Evolutionary conservation across 2,888 invertebrate species (phyloP), one percentile per base, ranked within the genome.

Genomic region (Ethmia dodecea): DNA sequence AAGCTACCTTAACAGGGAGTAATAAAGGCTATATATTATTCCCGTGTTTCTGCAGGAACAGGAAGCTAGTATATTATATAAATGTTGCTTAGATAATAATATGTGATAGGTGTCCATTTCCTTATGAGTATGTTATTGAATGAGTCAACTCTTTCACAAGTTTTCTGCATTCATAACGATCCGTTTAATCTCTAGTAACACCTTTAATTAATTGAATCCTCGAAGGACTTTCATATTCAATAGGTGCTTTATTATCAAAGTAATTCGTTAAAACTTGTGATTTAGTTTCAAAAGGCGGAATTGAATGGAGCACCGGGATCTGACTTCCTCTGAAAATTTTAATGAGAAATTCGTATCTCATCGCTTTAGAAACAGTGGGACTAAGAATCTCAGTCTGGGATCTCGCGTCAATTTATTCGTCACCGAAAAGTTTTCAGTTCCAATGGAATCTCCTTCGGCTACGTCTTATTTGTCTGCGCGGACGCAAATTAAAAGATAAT

Each of bases 331-430:
- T 61, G 63, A 60, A 79, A 72, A 80, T 79, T 81, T 81, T 78
- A 80, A 83, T 81, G 78, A 83, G 78, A 78, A 79, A 64, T 79
- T 79, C 77, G 77, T 74, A 76, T 77, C 76, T 75, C 65, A 67
- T 66, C 63, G 72, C 70, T 73, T 73, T 69, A 60, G 66, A 67
- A 71, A 71, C 69, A 66, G 66, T 55, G 50, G 57, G n/a, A n/a
- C n/a, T n/a, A 52, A 58, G 64, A 66, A 62, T 63, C 59, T 50
- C 58, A n/a, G n/a, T n/a, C n/a, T n/a, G 58, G 66, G 61, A 71
- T 72, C 66, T 68, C 51, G 60, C 65, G 65, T 66, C 70, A 73
- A 73, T 78, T 72, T 70, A 77, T 77, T 70, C 64, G 60, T 59
- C 55, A 52, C 53, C 57, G 52, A 55, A 71, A 72, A 61, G 74